These are phyloP conservation scores for Ophioderma brevispina DNA, from an alignment of 35 echinoderm and acorn worm genomes.

Conservation along the genomic window DNA sequence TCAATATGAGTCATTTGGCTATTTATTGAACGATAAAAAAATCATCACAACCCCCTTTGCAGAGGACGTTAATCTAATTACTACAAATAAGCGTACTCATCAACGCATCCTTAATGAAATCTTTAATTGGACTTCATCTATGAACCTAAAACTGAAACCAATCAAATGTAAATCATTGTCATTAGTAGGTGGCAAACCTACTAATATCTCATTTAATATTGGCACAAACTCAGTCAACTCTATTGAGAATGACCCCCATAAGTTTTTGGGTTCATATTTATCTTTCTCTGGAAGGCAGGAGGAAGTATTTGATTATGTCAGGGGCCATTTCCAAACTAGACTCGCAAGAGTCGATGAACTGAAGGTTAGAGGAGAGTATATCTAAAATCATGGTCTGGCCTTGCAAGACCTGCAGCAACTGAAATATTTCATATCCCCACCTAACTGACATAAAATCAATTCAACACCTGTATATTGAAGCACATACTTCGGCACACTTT, in stretches of 20 bases:
- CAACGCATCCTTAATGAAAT: neutral
- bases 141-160: neutral
- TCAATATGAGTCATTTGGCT: neutral
- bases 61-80: neutral
- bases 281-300: neutral
- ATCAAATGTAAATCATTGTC: neutral
- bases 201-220: neutral
- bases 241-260: neutral
- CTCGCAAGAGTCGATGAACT: neutral
- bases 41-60: neutral
- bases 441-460: neutral
- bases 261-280: neutral
- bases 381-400: neutral
- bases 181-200: neutral
- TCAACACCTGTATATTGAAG: neutral
- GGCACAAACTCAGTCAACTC: neutral
- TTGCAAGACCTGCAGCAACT: neutral
- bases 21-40: neutral
- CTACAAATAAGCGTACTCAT: neutral
- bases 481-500: neutral
- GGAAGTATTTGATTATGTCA: neutral
- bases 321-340: neutral
- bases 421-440: neutral
- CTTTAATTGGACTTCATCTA: neutral
- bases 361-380: neutral